Evolutionary conservation across 2,888 invertebrate genomes (phyloP), one percentile per base, ranked within the genome.

Genomic region (Epinotia bilunana): DNA sequence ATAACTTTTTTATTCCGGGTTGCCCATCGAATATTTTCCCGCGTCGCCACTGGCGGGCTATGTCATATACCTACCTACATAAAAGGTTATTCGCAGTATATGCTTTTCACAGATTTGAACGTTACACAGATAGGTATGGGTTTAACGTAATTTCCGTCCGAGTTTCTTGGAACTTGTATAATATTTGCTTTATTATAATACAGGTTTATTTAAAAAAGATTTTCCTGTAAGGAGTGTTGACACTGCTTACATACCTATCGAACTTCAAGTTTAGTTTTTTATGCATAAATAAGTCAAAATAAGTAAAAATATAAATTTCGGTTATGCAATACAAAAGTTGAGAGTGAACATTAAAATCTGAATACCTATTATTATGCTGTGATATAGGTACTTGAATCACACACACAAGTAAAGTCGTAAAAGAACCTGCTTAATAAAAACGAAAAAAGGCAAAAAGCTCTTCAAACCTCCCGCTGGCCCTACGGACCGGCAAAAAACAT

Each of bases 401-500:
- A 49, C 16, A 49, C 33, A 43, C 16, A 57, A 46, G 6, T 6
- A 23, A 53, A 23, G 28, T 72, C 33, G 55, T 73, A 69, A 46
- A 71, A 53, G 57, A 70, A 74, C 53, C 60, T 61, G 58, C 57
- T 75, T 20, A 55, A 75, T 67, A 57, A 61, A 67, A 67, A 28
- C 72, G 43, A 75, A 70, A 72, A 75, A 72, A 75, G 67, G 67
- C 75, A 65, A 71, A 53, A 74, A 70, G 53, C 43, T 74, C 16
- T 20, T 57, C 58, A 69, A 69, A 53, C 74, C 53, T 71, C 70
- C 74, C 70, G 74, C 74, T 60, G 74, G 74, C 74, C 74, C 74
- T 75, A 75, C 67, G 20, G 43, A 65, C 61, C 71, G 61, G 82
- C 84, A 82, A 84, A 84, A 86, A 84, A 86, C 80, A 88, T 88